phyloP scores from a whole-genome alignment of 2,888 invertebrate genomes.

The Prionchulus punctatus region DNA sequence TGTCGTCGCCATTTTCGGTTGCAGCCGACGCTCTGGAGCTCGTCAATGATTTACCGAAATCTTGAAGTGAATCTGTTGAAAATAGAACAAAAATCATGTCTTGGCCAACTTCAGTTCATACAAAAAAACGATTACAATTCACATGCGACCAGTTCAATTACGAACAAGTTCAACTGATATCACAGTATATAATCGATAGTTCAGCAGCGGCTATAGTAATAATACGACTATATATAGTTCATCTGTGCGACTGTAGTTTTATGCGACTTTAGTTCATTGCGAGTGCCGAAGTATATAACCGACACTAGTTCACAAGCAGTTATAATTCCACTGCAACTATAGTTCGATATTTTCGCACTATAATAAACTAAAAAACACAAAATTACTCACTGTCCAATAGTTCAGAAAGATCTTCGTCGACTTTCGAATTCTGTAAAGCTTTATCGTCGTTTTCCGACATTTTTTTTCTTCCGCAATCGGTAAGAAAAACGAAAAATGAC shows the following conservation, averaged over 20 bases:
- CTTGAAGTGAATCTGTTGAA: conserved; percentile 1
- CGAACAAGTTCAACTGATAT: neutral
- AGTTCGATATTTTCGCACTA: too few species aligned
- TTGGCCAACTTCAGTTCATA: too few species aligned
- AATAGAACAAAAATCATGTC: neutral
- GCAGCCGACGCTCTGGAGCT: neutral
- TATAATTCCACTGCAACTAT: too few species aligned
- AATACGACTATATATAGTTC: too few species aligned
- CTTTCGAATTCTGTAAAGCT: neutral
- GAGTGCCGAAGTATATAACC: too few species aligned
- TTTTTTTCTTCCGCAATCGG: too few species aligned
- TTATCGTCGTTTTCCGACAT: neutral
- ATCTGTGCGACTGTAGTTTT: too few species aligned
- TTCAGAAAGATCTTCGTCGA: conserved; percentile 7
- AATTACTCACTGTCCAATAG: conserved; percentile 5
- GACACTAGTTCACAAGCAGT: too few species aligned
- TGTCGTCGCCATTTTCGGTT: neutral
- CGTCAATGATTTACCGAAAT: neutral
- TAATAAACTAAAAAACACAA: neutral
- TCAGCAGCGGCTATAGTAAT: too few species aligned
- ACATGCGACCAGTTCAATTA: too few species aligned
- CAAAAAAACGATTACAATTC: too few species aligned
- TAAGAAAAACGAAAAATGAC: neutral
- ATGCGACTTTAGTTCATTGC: too few species aligned
- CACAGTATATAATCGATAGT: neutral